These are phyloP conservation scores for Peromyscus nudipes DNA, from an alignment of 2,797 vertebrate species.

Conservation along the genomic window DNA sequence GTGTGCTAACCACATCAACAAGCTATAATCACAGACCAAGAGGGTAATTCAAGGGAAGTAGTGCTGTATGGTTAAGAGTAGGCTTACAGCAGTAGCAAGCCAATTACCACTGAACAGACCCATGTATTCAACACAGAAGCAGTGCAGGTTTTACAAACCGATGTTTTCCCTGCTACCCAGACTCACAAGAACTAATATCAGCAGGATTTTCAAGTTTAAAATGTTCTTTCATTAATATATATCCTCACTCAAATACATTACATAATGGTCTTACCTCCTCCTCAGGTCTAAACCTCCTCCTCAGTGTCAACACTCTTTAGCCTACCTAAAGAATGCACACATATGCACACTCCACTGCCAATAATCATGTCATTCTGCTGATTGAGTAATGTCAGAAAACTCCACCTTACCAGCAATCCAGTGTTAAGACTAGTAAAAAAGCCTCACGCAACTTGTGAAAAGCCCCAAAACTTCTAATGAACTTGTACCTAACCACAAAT, in stretches of 20 bases:
- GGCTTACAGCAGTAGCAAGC: constrained; percentile 56
- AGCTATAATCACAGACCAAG: constrained; percentile 43
- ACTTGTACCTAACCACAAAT: constrained; percentile 65
- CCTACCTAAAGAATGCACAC: constrained; percentile 28
- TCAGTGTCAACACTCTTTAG: constrained; percentile 34
- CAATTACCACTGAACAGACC: background rate
- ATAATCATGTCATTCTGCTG: constrained; percentile 49
- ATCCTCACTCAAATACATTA: constrained; percentile 4
- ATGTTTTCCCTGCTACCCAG: constrained; percentile 29
- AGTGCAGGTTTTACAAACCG: constrained; percentile 28
- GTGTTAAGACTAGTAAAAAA: constrained; percentile 42
- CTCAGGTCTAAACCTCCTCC: background rate
- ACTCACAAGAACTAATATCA: background rate
- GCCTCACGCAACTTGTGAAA: background rate
- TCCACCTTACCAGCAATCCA: constrained; percentile 40
- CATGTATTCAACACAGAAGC: background rate
- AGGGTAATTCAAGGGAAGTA: constrained; percentile 51
- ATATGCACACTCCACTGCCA: background rate
- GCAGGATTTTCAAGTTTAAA: constrained; percentile 37
- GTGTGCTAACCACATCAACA: background rate
- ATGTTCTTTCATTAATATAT: constrained; percentile 3
- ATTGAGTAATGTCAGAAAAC: constrained; percentile 41
- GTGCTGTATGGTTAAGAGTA: background rate
- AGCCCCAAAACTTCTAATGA: background rate
- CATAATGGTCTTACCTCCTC: background rate